Evolutionary conservation across 2,888 invertebrate species (phyloP), one percentile per base, ranked within the genome.

Genomic region (Seira musarum): DNA sequence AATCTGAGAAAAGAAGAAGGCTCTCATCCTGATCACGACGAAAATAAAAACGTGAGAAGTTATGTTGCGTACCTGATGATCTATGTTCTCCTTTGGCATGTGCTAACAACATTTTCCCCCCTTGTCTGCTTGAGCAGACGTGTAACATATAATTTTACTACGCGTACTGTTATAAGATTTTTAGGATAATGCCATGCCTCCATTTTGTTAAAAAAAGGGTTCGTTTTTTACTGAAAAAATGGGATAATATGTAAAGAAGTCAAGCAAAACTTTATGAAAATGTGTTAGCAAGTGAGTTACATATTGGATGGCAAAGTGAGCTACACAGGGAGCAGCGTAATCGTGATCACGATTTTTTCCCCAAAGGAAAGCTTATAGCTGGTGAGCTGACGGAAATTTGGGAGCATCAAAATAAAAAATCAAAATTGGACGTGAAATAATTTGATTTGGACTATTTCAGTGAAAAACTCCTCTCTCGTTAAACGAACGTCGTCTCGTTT

Each of bases 1-100:
- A 53, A 53, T 3, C 53, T 53, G n/a, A 53, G 53, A 53, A 66
- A 57, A 35, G 21, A 22, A 63, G 15, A 53, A 25, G 30, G 40
- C 61, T 75, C 21, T 67, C 61, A 68, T 63, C 68, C 60, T 67
- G 40, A 75, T 57, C 67, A 68, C 76, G 69, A 80, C 69, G 63
- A 80, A 80, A 65, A 69, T 70, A 80, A 74, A 60, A 80, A 80
- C 80, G 80, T 80, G 80, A 80, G 80, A 79, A 79, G 73, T 71
- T 72, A 40, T 57, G 40, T 21, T 53, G 60, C 21, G 60, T 3
- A 60, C 60, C 60, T 60, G 60, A 60, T 60, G 60, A 60, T 60
- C 60, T 60, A 60, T 60, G 60, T 60, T 60, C 60, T 19, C 19
- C 21, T 60, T 60, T 60, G 60, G 60, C 60, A 60, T 60, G 60